Evolutionary conservation across 2,888 invertebrate genomes (phyloP), one percentile per base, ranked within the genome.

Genomic region (Lomographa bimaculata): DNA sequence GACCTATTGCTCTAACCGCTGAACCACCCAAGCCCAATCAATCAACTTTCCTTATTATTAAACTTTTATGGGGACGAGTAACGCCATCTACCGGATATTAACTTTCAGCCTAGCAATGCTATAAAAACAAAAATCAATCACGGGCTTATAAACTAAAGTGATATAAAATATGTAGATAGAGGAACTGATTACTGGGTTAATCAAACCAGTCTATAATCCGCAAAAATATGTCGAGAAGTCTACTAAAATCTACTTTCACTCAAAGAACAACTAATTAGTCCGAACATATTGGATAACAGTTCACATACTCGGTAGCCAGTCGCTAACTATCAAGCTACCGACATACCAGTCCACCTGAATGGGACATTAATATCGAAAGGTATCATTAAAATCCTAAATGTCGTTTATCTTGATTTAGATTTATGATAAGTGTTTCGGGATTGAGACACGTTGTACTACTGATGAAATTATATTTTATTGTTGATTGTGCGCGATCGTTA

Each of bases 401-500:
- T 78, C 76, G 72, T 71, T 80, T 81, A 86, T 86, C 83, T 78
- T 79, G 86, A 86, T 86, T 64, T 57, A 84, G 85, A 85, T 85
- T 79, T 83, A 81, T 84, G 85, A 85, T 85, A 83, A 81, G 71
- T 72, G 69, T 64, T 56, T 50, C 70, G 60, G 69, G 80, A 83
- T 82, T 79, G 82, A 84, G 83, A 76, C 74, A 75, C 78, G 63
- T 64, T 57, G 28, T 29, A 32, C 35, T 35, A 45, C 54, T 61
- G 66, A 51, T 53, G 60, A 65, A 62, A 66, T 45, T 38, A 41
- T 39, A 34, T 45, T 47, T 44, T 40, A 58, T 57, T 62, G 57
- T 61, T 47, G 51, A 50, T 50, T 45, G 23, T 24, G 18, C 21
- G 18, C 21, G 12, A 24, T 41, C 29, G 33, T 28, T 34, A 34